Evolutionary conservation across 2,797 vertebrate species (phyloP).

Genomic region (Ctenochaetus hawaiiensis): DNA sequence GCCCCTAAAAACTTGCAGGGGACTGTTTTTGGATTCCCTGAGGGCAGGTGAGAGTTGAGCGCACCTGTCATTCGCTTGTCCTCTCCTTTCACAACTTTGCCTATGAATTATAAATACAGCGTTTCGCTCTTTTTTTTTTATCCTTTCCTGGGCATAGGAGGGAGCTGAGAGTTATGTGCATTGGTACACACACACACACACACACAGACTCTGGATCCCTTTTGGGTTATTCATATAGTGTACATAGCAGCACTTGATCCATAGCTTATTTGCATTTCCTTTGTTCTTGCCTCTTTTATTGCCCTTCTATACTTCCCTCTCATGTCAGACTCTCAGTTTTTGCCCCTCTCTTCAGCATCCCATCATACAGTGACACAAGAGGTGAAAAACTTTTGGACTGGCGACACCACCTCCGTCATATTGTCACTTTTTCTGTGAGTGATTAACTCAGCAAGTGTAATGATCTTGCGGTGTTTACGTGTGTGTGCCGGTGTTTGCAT

Average conservation of each 20-base stretch:
- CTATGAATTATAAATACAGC: constrained; percentile 75
- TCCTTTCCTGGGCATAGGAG: constrained; percentile 43
- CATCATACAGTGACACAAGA: constrained; percentile 39
- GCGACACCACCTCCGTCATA: constrained; percentile 41
- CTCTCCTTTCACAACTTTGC: constrained; percentile 68
- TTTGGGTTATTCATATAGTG: constrained; percentile 81
- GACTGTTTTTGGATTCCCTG: constrained; percentile 52
- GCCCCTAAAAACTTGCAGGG: constrained; percentile 32
- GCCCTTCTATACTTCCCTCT: constrained; percentile 21
- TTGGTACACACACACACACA: constrained; percentile 8
- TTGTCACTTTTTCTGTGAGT: not conserved
- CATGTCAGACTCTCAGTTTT: constrained; percentile 36
- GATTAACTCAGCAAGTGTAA: constrained; percentile 20
- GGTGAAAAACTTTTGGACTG: constrained; percentile 52
- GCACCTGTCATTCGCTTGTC: constrained; percentile 71
- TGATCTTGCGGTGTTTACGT: constrained; percentile 28
- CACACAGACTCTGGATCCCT: constrained; percentile 46
- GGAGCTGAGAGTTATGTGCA: constrained; percentile 12
- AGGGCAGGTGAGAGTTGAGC: constrained; percentile 50
- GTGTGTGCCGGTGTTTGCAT: constrained; percentile 41
- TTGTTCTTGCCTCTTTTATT: constrained; percentile 66
- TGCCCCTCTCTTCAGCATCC: constrained; percentile 40
- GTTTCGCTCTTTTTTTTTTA: constrained; percentile 62
- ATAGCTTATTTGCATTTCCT: constrained; percentile 77
- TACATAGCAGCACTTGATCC: constrained; percentile 69